phyloP scores from a whole-genome alignment of 2,797 vertebrate species.

The Melopsittacus undulatus region DNA sequence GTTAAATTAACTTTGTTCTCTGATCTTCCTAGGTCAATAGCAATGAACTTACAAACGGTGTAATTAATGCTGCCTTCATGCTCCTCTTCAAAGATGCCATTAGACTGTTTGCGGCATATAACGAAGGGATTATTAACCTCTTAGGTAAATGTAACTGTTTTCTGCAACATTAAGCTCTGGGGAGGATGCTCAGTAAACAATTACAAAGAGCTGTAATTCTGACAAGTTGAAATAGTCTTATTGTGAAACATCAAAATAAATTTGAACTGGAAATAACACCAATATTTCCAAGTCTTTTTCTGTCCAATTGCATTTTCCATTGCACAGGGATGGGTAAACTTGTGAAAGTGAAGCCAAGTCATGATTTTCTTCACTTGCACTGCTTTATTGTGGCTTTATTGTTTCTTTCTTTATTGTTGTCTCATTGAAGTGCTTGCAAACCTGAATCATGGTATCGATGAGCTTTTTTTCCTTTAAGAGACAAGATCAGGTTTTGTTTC shows the following conservation, averaged over 20 bases:
- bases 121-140: conserved; percentile 99
- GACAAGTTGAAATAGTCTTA: not conserved
- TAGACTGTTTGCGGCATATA: conserved; percentile 98
- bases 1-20: conserved; percentile 23
- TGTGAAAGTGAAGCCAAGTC: not conserved
- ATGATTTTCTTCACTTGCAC: not conserved
- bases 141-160: conserved; percentile 83
- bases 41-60: conserved; percentile 98
- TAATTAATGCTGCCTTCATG: conserved; percentile 99
- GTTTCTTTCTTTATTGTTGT: not conserved
- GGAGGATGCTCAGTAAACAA: not conserved
- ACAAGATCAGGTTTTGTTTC: not conserved
- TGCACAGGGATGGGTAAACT: not conserved
- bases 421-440: not conserved
- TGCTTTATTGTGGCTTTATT: not conserved
- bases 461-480: not conserved
- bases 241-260: not conserved
- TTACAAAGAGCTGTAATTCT: not conserved
- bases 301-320: not conserved
- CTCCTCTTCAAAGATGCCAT: conserved; percentile 99
- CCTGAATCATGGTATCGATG: not conserved
- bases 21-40: conserved; percentile 88
- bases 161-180: not conserved
- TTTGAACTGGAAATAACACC: not conserved
- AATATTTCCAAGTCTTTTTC: not conserved